A percentile compares a stretch with the other conserved stretches of the same genome.
Conservation (phyloP, 2,888 invertebrate species). For the Pachliopta kotzebuea region DNA sequence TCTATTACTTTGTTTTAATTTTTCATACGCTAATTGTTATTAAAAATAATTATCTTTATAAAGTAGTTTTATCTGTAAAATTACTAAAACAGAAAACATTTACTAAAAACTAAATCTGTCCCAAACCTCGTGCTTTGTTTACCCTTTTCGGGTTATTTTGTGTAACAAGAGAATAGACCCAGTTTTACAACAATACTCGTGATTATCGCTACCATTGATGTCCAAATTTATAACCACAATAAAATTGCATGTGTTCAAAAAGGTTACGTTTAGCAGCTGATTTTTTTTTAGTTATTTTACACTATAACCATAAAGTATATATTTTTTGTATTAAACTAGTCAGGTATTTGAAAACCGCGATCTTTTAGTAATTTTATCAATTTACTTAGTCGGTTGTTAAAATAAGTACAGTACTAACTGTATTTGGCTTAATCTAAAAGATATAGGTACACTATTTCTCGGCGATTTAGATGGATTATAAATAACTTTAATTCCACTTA, state of each 20-base stretch:
- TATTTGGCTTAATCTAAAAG: too few relatives aligned
- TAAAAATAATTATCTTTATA: too few relatives aligned
- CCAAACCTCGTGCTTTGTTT: constrained; percentile 34
- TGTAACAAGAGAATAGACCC: constrained; percentile 41
- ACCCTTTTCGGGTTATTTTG: constrained; percentile 40
- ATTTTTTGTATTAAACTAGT: background rate
- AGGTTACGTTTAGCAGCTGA: constrained; percentile 20
- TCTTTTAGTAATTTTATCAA: background rate
- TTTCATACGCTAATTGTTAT: too few relatives aligned
- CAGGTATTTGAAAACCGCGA: background rate
- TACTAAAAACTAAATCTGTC: constrained; percentile 34
- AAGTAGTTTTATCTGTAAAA: too few relatives aligned
- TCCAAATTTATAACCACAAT: constrained; percentile 49
- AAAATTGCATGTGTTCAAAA: constrained; percentile 41
- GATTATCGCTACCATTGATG: constrained; percentile 55
- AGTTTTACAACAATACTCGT: constrained; percentile 47
- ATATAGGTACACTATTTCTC: too few relatives aligned
- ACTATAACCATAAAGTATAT: background rate
- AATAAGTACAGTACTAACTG: too few relatives aligned
- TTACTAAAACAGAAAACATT: background rate
- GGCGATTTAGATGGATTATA: too few relatives aligned
- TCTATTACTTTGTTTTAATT: too few relatives aligned
- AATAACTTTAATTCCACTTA: too few relatives aligned
- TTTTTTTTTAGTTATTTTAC: background rate
- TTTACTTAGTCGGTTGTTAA: background rate